Evolutionary conservation across 2,113 vertebrate genomes (phyloP), one percentile per base, ranked within the genome.

Genomic region (Erythrolamprus reginae): DNA sequence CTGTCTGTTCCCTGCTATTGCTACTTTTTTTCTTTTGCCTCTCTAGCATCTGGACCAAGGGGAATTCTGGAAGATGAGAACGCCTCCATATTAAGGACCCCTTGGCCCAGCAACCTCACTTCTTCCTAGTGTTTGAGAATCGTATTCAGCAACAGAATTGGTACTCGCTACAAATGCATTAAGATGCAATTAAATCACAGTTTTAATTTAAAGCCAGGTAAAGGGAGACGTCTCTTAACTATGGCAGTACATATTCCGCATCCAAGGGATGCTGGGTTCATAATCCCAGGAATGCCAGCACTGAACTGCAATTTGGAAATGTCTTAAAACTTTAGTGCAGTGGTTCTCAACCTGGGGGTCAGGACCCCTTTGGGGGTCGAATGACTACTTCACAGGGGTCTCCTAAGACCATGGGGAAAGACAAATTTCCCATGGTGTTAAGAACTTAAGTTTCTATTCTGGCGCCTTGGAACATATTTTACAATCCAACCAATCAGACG

Each of bases 291-390:
- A 38, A 55, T 24, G 50, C 61, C 28, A 24, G 12, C 1, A 1
- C 21, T 24, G 28, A 23, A 23, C 42, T 56, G 85, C 33, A 56
- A 70, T 47, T 3, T 1, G 1, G 23, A 28, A 12, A 15, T 15
- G n/a, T 53, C n/a, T 47, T 10, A 51, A 2, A 15, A 5, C 28
- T 0, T 0, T 26, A 0, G 5, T 52, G 53, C n/a, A n/a, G n/a
- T n/a, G n/a, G n/a, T n/a, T n/a, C n/a, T n/a, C n/a, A n/a, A n/a
- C n/a, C n/a, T n/a, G n/a, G n/a, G n/a, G n/a, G n/a, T n/a, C n/a
- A n/a, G n/a, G n/a, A n/a, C n/a, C n/a, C n/a, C n/a, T n/a, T n/a
- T n/a, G n/a, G n/a, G n/a, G n/a, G n/a, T n/a, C n/a, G n/a, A n/a
- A n/a, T n/a, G n/a, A n/a, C n/a, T n/a, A n/a, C n/a, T n/a, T n/a